Conservation (phyloP, 2,888 invertebrate species). For the Pristionchus fissidentatus region DNA sequence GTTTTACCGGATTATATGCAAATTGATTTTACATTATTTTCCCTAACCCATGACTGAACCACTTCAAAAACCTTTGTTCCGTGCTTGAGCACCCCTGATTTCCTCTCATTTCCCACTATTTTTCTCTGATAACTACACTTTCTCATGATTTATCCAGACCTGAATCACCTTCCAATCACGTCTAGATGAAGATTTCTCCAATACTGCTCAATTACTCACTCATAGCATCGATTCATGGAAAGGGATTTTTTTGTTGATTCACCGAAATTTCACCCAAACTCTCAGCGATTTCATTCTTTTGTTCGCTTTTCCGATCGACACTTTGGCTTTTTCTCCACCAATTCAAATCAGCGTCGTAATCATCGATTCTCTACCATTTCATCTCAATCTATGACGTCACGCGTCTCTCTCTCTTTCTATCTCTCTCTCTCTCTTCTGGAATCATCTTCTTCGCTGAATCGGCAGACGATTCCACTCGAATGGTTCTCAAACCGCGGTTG, state of each 20-base stretch:
- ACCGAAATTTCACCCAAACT: not conserved
- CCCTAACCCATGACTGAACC: not conserved
- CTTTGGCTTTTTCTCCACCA: no score
- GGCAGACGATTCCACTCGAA: slow-evolving; percentile 22
- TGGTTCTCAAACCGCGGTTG: not conserved
- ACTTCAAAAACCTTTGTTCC: not conserved
- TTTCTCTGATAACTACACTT: not conserved
- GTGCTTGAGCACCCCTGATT: not conserved
- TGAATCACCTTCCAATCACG: not conserved
- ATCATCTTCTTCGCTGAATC: slow-evolving; percentile 18
- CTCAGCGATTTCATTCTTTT: no score
- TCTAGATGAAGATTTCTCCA: not conserved
- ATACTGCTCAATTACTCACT: not conserved
- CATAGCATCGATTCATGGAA: not conserved
- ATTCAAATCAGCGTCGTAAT: not conserved
- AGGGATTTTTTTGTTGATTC: slow-evolving; percentile 14
- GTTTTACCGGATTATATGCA: not conserved
- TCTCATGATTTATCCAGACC: not conserved
- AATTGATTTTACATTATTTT: not conserved
- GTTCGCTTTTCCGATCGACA: no score
- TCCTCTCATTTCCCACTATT: not conserved
- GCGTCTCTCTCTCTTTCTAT: not conserved
- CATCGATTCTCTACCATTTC: not conserved
- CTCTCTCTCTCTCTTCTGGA: not conserved
- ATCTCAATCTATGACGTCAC: slow-evolving; percentile 14